phyloP scores from a whole-genome alignment of 2,113 vertebrate genomes.

The Neodon shergylaensis region DNA sequence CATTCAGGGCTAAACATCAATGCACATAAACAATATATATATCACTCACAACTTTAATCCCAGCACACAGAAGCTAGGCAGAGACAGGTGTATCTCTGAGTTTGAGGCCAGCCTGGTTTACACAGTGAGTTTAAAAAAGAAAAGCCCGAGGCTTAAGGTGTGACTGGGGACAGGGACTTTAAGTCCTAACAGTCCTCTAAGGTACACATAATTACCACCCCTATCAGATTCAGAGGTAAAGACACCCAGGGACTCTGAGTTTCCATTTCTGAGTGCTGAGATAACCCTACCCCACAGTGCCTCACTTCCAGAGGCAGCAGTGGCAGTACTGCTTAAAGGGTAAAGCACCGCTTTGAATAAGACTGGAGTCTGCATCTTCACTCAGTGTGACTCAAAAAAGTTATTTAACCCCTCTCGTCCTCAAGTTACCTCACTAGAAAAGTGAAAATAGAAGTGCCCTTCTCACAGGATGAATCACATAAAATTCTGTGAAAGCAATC shows the following conservation, averaged over 20 bases:
- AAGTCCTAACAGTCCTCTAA: not conserved
- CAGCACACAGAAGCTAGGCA: too few relatives aligned
- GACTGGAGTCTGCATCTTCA: not conserved
- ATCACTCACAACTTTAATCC: too few relatives aligned
- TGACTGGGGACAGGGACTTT: not conserved
- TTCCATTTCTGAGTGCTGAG: not conserved
- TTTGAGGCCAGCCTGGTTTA: not conserved
- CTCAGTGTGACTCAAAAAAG: not conserved
- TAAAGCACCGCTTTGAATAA: not conserved
- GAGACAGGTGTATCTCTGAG: too few relatives aligned
- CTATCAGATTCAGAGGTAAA: constrained; percentile 36
- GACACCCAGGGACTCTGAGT: not conserved
- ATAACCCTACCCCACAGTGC: not conserved
- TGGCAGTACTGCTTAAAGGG: not conserved
- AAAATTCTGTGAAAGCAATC: not conserved
- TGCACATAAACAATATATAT: too few relatives aligned
- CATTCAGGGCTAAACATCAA: not conserved
- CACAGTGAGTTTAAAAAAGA: not conserved
- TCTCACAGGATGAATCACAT: not conserved
- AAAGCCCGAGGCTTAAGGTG: not conserved
- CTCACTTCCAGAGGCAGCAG: not conserved
- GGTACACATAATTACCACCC: not conserved
- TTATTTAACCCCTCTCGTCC: not conserved
- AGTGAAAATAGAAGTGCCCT: constrained; percentile 46
- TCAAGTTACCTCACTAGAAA: constrained; percentile 41